A percentile compares a stretch with the other conserved stretches of the same genome.
These are phyloP conservation scores for Maniola jurtina DNA, from an alignment of 1,140 invertebrate genomes.

Conservation along the genomic window DNA sequence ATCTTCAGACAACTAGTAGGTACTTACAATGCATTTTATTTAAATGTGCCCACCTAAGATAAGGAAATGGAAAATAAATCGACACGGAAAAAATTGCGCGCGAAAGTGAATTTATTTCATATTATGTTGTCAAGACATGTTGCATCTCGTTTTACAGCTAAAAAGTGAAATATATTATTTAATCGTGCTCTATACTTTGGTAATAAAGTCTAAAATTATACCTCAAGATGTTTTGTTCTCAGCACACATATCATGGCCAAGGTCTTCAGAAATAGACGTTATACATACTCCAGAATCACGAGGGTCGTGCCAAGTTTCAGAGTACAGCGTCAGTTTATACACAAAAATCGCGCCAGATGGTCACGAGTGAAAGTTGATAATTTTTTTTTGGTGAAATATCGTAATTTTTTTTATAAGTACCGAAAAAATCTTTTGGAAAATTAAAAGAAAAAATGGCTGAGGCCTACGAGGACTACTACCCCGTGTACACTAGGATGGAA, in stretches of 20 bases:
- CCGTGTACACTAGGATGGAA: constrained; percentile 62
- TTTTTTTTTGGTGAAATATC: constrained; percentile 1
- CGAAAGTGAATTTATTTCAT: constrained; percentile 31
- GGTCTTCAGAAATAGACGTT: constrained; percentile 74
- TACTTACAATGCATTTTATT: not conserved
- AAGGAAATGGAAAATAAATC: constrained; percentile 8
- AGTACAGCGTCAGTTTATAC: constrained; percentile 56
- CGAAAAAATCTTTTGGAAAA: constrained; percentile 39
- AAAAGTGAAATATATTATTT: constrained; percentile 8
- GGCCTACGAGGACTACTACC: constrained; percentile 59
- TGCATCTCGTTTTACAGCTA: constrained; percentile 10
- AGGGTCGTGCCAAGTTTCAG: constrained; percentile 56
- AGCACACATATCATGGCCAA: constrained; percentile 43
- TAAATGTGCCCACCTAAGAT: not conserved
- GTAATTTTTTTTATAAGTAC: too few relatives aligned
- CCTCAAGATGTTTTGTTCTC: constrained; percentile 26
- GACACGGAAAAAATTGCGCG: constrained; percentile 14
- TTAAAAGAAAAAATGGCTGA: constrained; percentile 52
- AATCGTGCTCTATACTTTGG: constrained; percentile 15
- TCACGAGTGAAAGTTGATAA: constrained; percentile 37
- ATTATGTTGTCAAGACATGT: constrained; percentile 18
- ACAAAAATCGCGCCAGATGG: constrained; percentile 48
- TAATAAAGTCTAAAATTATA: constrained; percentile 32
- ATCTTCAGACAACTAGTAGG: not conserved
- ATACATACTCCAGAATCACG: constrained; percentile 55